Base-by-base conservation (phyloP, 2,888 invertebrate species). In the Emmelina monodactyla region DNA sequence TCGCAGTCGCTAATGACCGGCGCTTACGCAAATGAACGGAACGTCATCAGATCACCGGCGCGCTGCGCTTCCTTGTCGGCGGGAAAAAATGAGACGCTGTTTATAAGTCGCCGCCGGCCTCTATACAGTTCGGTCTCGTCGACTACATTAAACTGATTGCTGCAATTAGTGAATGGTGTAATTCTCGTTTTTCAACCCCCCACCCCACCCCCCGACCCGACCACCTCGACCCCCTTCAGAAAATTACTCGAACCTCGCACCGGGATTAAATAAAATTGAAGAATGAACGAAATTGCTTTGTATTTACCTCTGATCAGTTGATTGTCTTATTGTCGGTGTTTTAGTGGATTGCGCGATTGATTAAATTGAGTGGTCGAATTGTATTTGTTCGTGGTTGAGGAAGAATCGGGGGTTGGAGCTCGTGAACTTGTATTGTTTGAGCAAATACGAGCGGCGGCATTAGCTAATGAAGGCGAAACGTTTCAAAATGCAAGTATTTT, bases 71-170 rank as follows among this genome's bases (percentile, higher is more conserved):
- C n/a, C n/a, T n/a, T n/a, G n/a, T n/a, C n/a, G n/a, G n/a, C n/a
- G n/a, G n/a, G n/a, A n/a, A n/a, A n/a, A n/a, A n/a, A n/a, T n/a
- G n/a, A n/a, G n/a, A n/a, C 9, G 25, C n/a, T 25, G 25, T 25
- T 25, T 25, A 25, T 25, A 9, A 25, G 25, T 25, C 25, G 11
- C 58, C 58, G 62, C 58, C 50, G 55, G 55, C 53, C 61, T 57
- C 53, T 51, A 61, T 61, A 62, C 58, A 62, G 62, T 64, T 62
- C 55, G 58, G 66, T 62, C 64, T 65, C 62, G 70, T 62, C 69
- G 72, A 73, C 72, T 75, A 76, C 76, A 78, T 78, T 75, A 75
- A 68, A 75, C 67, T 75, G 75, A 78, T 78, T 76, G 73, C 75
- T 62, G 72, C 70, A 78, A 78, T 78, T 78, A 78, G 73, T 60